Evolutionary conservation across 2,797 vertebrate species (phyloP), one percentile per base, ranked within the genome.

Genomic region (Clarias fuscus): DNA sequence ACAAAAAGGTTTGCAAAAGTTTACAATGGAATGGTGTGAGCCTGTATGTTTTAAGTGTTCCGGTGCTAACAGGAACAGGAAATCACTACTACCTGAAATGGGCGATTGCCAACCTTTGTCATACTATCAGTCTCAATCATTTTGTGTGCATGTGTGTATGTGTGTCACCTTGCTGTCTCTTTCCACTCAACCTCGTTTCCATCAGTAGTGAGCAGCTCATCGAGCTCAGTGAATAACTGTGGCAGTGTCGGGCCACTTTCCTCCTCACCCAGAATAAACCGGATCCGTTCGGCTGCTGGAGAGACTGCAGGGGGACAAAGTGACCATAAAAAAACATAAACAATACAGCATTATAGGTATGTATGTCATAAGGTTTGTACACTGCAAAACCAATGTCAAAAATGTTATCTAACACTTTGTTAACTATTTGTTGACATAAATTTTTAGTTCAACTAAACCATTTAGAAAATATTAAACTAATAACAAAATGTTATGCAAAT

Each of bases 161-260:
- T 56, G 24, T 37, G n/a, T 95, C 92, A 99, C 98, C 98, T 98
- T n/a, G 97, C 98, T 0, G 98, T 99, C 92, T 99, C 98, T 91
- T 98, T 98, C 98, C 98, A 99, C 85, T 99, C 98, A 97, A 99
- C 96, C 94, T 99, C 98, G 90, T 99, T 98, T 4, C 97, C 98
- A 0, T 99, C 97, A 48, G 97, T 93, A 0, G 96, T 89, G 92
- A 99, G 95, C 0, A 99, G 96, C 17, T 99, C 98, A 6, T 99
- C 98, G 93, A 99, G 95, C 93, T 99, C 98, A 0, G 98, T 99
- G 94, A 99, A 99, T 92, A 99, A 98, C 92, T 99, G 98, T 0
- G 98, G 98, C 0, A 97, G 98, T 0, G 97, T 96, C 0, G 97
- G 97, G n/a, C 97, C 97, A 86, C 98, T 97, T 90, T 99, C 98